These are phyloP conservation scores for Trichogramma pretiosum DNA, from an alignment of 1,140 invertebrate species.

Conservation along the genomic window DNA sequence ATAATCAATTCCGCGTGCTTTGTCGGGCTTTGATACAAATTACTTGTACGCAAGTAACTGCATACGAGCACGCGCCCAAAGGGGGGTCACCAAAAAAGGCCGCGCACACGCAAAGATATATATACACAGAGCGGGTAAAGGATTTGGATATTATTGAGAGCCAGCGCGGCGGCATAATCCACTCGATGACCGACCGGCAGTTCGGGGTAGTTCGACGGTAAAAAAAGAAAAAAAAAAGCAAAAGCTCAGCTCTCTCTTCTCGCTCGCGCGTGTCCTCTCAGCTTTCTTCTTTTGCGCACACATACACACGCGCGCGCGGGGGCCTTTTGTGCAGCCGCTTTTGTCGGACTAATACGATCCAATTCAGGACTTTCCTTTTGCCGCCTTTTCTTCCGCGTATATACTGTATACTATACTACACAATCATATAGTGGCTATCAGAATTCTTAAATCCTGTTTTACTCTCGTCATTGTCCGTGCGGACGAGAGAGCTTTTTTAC, in stretches of 20 bases:
- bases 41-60: too few species aligned
- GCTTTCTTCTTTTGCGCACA: too few species aligned
- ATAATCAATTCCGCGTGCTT: too few species aligned
- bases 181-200: slow-evolving; percentile 20
- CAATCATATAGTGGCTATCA: slow-evolving; percentile 18
- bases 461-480: slow-evolving; percentile 18
- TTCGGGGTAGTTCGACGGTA: too few species aligned
- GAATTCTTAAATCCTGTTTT: slow-evolving; percentile 34
- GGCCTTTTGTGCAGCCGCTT: slow-evolving; percentile 26
- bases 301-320: too few species aligned
- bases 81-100: too few species aligned
- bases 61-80: too few species aligned
- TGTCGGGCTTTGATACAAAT: too few species aligned
- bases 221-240: too few species aligned
- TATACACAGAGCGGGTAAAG: slow-evolving; percentile 5
- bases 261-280: too few species aligned
- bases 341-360: slow-evolving; percentile 33
- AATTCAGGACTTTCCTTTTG: slow-evolving; percentile 27
- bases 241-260: too few species aligned
- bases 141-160: slow-evolving; percentile 18
- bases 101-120: too few species aligned
- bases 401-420: neutral
- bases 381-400: neutral
- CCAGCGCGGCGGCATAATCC: slow-evolving; percentile 19
- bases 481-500: slow-evolving; percentile 8